Evolutionary conservation across 1,140 invertebrate genomes (phyloP).

Genomic region (Leptinotarsa undecemlineata): DNA sequence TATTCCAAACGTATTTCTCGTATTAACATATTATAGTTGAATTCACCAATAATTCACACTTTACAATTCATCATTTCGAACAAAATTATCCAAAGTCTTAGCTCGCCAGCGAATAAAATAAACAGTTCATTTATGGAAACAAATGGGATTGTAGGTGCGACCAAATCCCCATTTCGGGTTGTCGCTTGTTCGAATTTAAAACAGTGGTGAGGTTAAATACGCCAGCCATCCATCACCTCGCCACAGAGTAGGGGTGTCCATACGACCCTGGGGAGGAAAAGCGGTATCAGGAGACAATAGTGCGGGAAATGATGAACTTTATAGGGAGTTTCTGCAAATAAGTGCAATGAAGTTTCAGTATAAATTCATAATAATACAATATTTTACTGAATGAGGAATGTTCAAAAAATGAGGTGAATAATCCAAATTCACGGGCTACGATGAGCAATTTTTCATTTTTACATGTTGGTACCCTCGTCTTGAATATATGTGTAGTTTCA

Average conservation of each 20-base stretch:
- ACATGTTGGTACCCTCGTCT: too few species aligned
- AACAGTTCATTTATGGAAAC: constrained; percentile 8
- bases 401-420: not conserved
- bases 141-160: constrained; percentile 7
- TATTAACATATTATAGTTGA: too few species aligned
- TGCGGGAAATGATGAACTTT: not conserved
- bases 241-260: not conserved
- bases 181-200: constrained; percentile 2
- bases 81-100: too few species aligned
- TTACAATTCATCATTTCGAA: too few species aligned
- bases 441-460: too few species aligned
- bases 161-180: constrained; percentile 4
- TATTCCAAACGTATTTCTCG: too few species aligned
- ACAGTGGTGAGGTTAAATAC: constrained; percentile 2
- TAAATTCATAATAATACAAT: not conserved
- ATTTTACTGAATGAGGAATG: not conserved
- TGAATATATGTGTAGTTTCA: too few species aligned
- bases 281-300: constrained; percentile 1
- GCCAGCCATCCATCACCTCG: constrained; percentile 4
- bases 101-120: not conserved
- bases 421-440: too few species aligned
- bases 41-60: too few species aligned
- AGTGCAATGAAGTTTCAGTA: not conserved
- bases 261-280: not conserved
- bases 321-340: too few species aligned